Evolutionary conservation across 2,113 vertebrate species (phyloP), one percentile per base, ranked within the genome.

Genomic region (Heteronetta atricapilla): DNA sequence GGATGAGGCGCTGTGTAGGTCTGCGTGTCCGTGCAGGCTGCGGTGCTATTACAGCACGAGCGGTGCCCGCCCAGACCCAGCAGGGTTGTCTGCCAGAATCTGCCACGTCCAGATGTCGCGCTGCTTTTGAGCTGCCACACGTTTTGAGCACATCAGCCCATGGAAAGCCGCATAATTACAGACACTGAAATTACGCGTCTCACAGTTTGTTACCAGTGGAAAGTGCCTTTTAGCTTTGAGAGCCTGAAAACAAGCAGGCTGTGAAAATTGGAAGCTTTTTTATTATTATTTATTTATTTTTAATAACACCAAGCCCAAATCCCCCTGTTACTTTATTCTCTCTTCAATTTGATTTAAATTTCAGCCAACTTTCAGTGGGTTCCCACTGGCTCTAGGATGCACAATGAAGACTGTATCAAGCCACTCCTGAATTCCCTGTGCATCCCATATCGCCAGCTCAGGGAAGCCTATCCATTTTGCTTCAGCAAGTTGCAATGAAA

Each of bases 221-320:
- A 95, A 89, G 59, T 33, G 75, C 31, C 50, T 82, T 76, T 86
- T 82, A 88, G 75, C 89, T 70, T 55, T 67, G 34, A 86, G 62
- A 89, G 40, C 53, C 75, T 94, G 55, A 87, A 91, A 97, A 93
- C 69, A 91, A 73, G 15, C 46, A 80, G 25, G 31, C 68, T 86
- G 72, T 72, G 78, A 94, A 91, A 82, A 87, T 13, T 20, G 8
- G 38, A 75, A 63, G 34, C 13, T 0, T 0, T 6, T 42, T 9
- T 22, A 5, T 48, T 38, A 10, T 38, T 46, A 20, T 44, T 44
- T 76, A n/a, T 50, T 34, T 38, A 8, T 38, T 38, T 38, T 38
- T 38, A 8, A 56, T 38, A 92, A 59, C 55, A 88, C 8, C 2
- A 83, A 75, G 64, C 13, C 5, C 42, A 86, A 90, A 59, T 21